Conservation (phyloP, 2,797 vertebrate genomes). For the Pogoniulus pusillus region DNA sequence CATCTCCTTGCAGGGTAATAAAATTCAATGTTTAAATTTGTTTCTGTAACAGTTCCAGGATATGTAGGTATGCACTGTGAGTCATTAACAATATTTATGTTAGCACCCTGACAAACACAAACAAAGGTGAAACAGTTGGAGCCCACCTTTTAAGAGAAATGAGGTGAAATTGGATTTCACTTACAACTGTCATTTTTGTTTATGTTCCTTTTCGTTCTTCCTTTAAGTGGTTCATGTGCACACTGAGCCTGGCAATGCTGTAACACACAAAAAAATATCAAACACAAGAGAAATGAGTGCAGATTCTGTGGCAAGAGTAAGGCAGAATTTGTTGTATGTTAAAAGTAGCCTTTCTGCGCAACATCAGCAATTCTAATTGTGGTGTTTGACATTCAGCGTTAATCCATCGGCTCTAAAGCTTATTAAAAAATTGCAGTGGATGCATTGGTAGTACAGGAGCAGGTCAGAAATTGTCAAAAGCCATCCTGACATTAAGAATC, state of each 20-base stretch:
- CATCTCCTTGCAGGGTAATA: not conserved
- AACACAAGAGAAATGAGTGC: conserved; percentile 23
- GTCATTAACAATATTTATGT: conserved; percentile 50
- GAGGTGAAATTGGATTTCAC: conserved; percentile 45
- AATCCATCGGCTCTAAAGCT: conserved; percentile 63
- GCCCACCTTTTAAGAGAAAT: conserved; percentile 28
- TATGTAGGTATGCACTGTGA: not conserved
- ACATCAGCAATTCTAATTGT: conserved; percentile 67
- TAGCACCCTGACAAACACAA: conserved; percentile 29
- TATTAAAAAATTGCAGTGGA: conserved; percentile 66
- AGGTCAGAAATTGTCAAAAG: conserved; percentile 48
- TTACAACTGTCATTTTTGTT: conserved; percentile 50
- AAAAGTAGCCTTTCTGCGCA: conserved; percentile 47
- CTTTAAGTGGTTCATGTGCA: not conserved
- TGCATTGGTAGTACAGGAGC: not conserved
- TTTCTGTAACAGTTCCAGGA: conserved; percentile 5
- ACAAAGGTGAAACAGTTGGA: conserved; percentile 15
- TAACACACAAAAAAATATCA: conserved; percentile 25
- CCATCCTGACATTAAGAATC: conserved; percentile 34
- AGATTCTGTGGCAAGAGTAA: conserved; percentile 35
- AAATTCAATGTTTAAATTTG: conserved; percentile 22
- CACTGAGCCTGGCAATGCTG: not conserved
- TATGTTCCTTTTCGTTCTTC: conserved; percentile 44
- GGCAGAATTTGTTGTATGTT: not conserved
- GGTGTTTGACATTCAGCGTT: conserved; percentile 66